A percentile compares a stretch with the other conserved stretches of the same genome.
Conservation (phyloP, 2,888 invertebrate genomes). For the Latheticus oryzae region DNA sequence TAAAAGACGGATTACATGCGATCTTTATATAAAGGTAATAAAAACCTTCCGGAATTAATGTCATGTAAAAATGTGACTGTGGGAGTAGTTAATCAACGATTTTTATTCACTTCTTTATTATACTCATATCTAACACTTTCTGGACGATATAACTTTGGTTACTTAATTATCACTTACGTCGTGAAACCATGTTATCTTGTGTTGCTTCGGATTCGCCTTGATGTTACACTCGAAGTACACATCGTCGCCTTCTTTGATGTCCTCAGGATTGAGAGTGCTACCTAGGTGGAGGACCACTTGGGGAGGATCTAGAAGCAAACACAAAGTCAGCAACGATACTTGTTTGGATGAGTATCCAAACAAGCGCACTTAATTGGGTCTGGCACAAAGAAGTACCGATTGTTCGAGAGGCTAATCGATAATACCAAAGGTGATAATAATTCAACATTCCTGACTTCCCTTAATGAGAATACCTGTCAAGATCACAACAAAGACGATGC, state of each 20-base stretch:
- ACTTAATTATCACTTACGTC: constrained; percentile 71
- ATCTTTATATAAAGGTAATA: constrained; percentile 52
- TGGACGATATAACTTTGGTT: constrained; percentile 38
- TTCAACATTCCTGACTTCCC: no score
- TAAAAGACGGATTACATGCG: constrained; percentile 54
- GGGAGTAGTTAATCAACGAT: constrained; percentile 35
- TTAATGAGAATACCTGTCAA: no score
- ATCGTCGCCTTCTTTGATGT: constrained; percentile 84
- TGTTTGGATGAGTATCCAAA: constrained; percentile 10
- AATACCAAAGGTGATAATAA: constrained; percentile 3
- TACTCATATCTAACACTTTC: constrained; percentile 39
- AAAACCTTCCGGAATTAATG: constrained; percentile 42
- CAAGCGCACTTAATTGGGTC: constrained; percentile 16
- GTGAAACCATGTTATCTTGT: constrained; percentile 82
- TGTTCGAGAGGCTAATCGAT: constrained; percentile 5
- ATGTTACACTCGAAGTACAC: constrained; percentile 86
- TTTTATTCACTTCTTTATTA: constrained; percentile 38
- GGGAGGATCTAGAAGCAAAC: constrained; percentile 74
- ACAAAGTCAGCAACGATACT: constrained; percentile 9
- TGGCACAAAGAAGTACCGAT: constrained; percentile 10
- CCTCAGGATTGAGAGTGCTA: constrained; percentile 79
- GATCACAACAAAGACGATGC: no score
- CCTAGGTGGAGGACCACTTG: constrained; percentile 78
- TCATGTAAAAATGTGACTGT: constrained; percentile 31
- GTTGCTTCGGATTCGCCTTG: constrained; percentile 79